phyloP scores from a whole-genome alignment of 2,113 vertebrate genomes.

The Isurus oxyrinchus region DNA sequence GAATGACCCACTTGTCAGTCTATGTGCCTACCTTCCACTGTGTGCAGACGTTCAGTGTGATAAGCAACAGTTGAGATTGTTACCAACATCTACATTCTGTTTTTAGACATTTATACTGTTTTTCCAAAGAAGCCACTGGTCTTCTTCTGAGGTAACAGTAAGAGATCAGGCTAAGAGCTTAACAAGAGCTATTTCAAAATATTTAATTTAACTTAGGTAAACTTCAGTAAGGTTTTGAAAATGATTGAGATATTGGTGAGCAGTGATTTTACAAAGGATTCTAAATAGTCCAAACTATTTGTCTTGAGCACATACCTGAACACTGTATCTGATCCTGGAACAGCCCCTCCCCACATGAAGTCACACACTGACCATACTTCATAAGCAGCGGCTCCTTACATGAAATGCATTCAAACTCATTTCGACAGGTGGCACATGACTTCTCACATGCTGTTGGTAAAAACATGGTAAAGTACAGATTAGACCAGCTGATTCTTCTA shows the following conservation, averaged over 20 bases:
- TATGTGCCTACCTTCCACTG: not conserved
- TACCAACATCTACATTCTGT: not conserved
- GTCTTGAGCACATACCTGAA: slow-evolving; percentile 53
- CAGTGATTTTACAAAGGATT: slow-evolving; percentile 38
- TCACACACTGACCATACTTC: slow-evolving; percentile 60
- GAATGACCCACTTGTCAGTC: not conserved
- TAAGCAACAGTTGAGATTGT: not conserved
- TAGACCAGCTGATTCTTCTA: not conserved
- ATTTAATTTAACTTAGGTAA: not conserved
- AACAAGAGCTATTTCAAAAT: not conserved
- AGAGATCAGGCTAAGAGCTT: not conserved
- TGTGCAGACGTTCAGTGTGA: not conserved
- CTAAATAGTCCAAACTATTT: slow-evolving; percentile 21
- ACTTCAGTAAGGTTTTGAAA: not conserved
- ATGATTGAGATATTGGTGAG: not conserved
- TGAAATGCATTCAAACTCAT: slow-evolving; percentile 58
- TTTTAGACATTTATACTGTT: not conserved
- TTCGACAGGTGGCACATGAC: slow-evolving; percentile 60
- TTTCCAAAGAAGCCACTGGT: not conserved
- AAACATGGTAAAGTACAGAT: not conserved
- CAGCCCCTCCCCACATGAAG: slow-evolving; percentile 56
- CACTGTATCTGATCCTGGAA: slow-evolving; percentile 60
- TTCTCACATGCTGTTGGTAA: slow-evolving; percentile 60
- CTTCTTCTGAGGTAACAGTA: not conserved
- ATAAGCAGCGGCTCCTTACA: slow-evolving; percentile 57